Evolutionary conservation across 1,140 invertebrate genomes (phyloP).

Genomic region (Bombus haemorrhoidalis): DNA sequence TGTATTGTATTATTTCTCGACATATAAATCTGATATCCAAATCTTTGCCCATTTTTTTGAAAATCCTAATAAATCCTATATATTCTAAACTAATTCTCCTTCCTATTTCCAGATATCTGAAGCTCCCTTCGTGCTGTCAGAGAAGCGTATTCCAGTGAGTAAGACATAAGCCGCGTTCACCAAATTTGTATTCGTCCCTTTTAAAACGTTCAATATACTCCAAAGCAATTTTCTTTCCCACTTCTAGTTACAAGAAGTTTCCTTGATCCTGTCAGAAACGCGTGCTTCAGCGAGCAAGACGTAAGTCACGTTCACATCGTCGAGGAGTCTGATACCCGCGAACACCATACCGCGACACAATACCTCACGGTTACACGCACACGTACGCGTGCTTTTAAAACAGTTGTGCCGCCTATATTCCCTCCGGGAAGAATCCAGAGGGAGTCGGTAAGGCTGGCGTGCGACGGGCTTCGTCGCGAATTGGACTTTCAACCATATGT

Average conservation of each 20-base stretch:
- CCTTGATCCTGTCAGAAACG: not conserved
- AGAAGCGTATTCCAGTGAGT: not conserved
- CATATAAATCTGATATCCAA: too few relatives aligned
- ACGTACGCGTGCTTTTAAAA: slow-evolving; percentile 19
- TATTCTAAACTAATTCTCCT: not conserved
- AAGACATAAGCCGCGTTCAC: not conserved
- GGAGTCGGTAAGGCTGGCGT: not conserved
- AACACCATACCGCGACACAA: slow-evolving; percentile 8
- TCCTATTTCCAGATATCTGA: not conserved
- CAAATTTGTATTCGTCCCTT: not conserved
- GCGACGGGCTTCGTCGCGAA: not conserved
- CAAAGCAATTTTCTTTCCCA: not conserved
- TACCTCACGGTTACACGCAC: slow-evolving; percentile 20
- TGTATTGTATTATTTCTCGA: too few relatives aligned
- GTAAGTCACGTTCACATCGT: not conserved
- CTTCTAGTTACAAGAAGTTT: not conserved
- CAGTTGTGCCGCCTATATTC: slow-evolving; percentile 40
- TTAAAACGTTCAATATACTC: not conserved
- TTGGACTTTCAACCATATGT: not conserved
- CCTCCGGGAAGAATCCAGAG: slow-evolving; percentile 2
- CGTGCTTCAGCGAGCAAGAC: not conserved
- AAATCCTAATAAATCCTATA: too few relatives aligned
- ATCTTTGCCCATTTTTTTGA: not conserved
- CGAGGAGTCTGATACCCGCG: not conserved
- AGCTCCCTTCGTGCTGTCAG: not conserved